Evolutionary conservation across 2,797 vertebrate species (phyloP).

Genomic region (Myotis myotis): DNA sequence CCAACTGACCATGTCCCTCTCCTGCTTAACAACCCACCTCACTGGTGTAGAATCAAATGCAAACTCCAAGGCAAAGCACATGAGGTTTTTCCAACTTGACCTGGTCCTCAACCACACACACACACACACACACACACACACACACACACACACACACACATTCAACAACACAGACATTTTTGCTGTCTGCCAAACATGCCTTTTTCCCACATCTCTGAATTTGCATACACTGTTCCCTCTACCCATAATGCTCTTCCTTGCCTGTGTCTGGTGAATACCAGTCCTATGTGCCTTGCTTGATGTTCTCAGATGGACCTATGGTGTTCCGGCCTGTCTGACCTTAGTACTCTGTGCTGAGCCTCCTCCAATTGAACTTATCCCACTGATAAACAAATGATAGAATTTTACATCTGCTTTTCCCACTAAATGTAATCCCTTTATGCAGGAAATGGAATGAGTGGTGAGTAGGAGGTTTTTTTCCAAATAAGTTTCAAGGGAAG

Average conservation of each 20-base stretch:
- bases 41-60: background rate
- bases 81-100: background rate
- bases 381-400: background rate
- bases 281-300: background rate
- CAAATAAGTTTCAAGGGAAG: background rate
- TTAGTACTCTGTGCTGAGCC: background rate
- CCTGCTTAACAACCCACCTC: background rate
- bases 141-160: background rate
- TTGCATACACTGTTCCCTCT: background rate
- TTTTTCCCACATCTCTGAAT: background rate
- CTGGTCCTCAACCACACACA: background rate
- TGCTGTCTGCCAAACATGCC: background rate
- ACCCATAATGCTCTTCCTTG: background rate
- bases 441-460: background rate
- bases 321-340: background rate
- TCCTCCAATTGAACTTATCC: background rate
- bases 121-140: background rate
- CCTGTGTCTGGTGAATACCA: background rate
- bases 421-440: background rate
- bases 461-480: background rate
- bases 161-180: background rate
- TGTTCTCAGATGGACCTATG: background rate
- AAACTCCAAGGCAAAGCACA: background rate
- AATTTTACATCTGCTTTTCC: background rate
- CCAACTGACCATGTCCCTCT: background rate